Base-by-base conservation (phyloP, 2,888 invertebrate genomes). In the Ophion obscuratus region DNA sequence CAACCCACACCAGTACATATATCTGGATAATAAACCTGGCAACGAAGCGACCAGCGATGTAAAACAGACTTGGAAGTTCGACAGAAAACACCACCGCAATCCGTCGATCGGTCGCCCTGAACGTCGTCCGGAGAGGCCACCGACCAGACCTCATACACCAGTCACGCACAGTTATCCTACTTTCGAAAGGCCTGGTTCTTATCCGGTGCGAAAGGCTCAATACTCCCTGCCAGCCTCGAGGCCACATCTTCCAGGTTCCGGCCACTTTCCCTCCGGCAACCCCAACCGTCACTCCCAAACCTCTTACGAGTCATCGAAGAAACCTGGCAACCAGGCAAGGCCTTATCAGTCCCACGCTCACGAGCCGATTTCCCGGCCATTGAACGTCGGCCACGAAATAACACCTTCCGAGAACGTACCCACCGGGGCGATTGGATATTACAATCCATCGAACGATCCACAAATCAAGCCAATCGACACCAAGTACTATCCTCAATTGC, bases 371-470 rank as follows among this genome's bases (percentile, higher is more conserved):
- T 57, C 80, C 4, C 67, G 77, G 57, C 85, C 85, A 17, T 27
- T 57, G 40, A 74, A 36, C 14, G 20, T 53, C 5, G 36, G 59
- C 17, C 61, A 87, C n/a, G 78, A 77, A 59, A 7, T 31, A 24
- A 70, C 57, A 31, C 82, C 68, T 3, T 70, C 89, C 4, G 91
- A 91, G 9, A 88, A 90, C 40, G 64, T 92, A 3, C 92, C 93
- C 0, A 92, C 91, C 5, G 92, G 92, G 62, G 92, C 92, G 0
- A 81, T 91, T 14, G 91, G 91, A 66, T 92, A 93, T 70, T 91
- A 92, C 79, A 92, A 93, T 90, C 92, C 93, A 59, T 88, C 88
- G 2, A 90, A 89, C 14, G 88, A 92, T 81, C 88, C 90, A 1
- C 90, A 92, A 68, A 74, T 86, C 9, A 89, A 90, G 62, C 85